Percentiles rank a stretch among this genome's conserved stretches.
Evolutionary conservation across 1,140 invertebrate genomes (phyloP).

Genomic region (Asbolus verrucosus): DNA sequence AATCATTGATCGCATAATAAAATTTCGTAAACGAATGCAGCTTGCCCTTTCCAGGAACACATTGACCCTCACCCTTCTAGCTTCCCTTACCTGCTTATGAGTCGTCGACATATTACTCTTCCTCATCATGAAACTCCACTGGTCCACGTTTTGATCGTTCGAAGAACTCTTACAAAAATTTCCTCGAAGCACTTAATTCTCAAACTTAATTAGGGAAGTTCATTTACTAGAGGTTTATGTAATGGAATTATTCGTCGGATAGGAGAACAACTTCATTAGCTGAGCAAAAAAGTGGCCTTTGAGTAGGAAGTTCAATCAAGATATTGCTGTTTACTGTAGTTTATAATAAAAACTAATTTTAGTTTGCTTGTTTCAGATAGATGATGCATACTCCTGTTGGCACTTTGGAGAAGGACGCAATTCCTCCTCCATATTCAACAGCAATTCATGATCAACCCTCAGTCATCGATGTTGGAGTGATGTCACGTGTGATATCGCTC

Average conservation of each 20-base stretch:
- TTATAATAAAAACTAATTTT: no score
- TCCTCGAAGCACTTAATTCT: no score
- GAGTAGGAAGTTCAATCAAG: no score
- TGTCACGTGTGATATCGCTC: conserved; percentile 18
- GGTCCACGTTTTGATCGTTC: no score
- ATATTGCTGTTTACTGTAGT: no score
- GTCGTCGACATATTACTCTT: background rate
- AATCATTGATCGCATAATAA: background rate
- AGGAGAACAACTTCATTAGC: no score
- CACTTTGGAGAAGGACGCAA: conserved; percentile 23
- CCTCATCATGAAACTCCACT: no score
- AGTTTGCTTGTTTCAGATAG: conserved; percentile 16
- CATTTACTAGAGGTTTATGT: no score
- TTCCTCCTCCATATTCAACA: conserved; percentile 4
- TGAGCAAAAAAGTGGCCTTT: no score
- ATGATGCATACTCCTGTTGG: conserved; percentile 39
- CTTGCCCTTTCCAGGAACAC: conserved; percentile 26
- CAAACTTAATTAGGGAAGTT: no score
- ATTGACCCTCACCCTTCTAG: background rate
- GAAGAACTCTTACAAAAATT: no score
- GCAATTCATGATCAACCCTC: conserved; percentile 2
- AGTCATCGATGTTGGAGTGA: background rate
- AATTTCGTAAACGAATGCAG: conserved; percentile 14
- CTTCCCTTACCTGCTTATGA: background rate
- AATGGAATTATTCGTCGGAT: no score